Evolutionary conservation across 1,140 invertebrate genomes (phyloP).

Genomic region (Microplitis demolitor): DNA sequence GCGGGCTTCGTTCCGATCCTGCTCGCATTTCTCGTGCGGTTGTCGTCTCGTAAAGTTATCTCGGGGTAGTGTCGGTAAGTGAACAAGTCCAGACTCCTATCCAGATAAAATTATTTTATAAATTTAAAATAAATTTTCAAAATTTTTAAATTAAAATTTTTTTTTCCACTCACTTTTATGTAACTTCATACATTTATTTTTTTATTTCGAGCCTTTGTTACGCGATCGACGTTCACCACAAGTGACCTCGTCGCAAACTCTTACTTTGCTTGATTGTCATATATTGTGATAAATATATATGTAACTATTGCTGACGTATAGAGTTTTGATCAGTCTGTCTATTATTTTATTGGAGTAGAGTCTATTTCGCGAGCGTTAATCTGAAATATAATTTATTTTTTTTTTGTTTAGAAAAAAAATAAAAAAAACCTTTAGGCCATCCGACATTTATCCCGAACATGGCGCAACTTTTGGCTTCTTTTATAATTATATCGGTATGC

Average conservation of each 20-base stretch:
- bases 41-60: conserved; percentile 62
- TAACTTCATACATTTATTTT: not conserved
- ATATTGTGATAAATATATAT: not conserved
- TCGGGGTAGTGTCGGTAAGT: conserved; percentile 58
- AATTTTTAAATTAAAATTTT: not conserved
- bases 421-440: conserved; percentile 27
- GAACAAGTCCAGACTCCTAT: not conserved
- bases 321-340: no score
- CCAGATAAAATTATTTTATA: not conserved
- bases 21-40: conserved; percentile 63
- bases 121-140: not conserved
- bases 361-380: not conserved
- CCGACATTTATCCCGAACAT: conserved; percentile 42
- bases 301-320: not conserved
- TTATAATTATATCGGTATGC: conserved; percentile 43
- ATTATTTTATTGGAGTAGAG: no score
- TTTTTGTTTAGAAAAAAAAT: conserved; percentile 38
- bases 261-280: not conserved
- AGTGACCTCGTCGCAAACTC: conserved; percentile 3
- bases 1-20: conserved; percentile 46
- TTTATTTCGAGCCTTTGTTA: not conserved
- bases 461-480: conserved; percentile 46
- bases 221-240: conserved; percentile 5
- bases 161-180: not conserved
- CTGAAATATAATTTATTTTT: conserved; percentile 25